Base-by-base conservation (phyloP, 2,797 vertebrate genomes). In the Brotula barbata region DNA sequence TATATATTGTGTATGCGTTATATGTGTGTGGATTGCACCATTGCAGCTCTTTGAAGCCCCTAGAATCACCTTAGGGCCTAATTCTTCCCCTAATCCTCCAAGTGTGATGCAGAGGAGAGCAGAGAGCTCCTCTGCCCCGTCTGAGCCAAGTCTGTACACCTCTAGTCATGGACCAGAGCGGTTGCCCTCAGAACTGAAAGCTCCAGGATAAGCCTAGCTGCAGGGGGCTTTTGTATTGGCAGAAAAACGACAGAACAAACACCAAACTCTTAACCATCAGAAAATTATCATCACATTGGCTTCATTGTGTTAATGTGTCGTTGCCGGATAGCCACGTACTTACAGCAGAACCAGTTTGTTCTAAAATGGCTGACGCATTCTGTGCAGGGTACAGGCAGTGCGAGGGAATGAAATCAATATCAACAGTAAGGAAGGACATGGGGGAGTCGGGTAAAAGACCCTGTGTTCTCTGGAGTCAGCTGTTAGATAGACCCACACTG, bases 1-100 rank as follows among this genome's bases (percentile, higher is more conserved):
- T 74, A 75, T 67, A 44, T 22, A 14, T 31, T 65, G 47, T 53
- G 73, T 81, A 64, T 68, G 53, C 84, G 65, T 59, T 41, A 68
- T 75, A 79, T 78, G 71, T 52, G 73, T 47, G 51, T 66, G 33
- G 51, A 39, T 87, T 51, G 78, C 77, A 68, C 78, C 65, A 65
- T 64, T 1, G 42, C 59, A 60, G 71, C 41, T 2, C 81, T 88
- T 87, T 87, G 75, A 87, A 86, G 78, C 68, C 74, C 50, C 53
- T 87, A 78, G 87, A 77, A n/a, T n/a, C n/a, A n/a, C n/a, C n/a
- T n/a, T n/a, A n/a, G n/a, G 58, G 73, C 67, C 71, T 89, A 89
- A 91, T 86, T 89, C 87, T 73, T 60, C 63, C 60, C 62, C 68
- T 88, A 89, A 90, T 88, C 89, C 83, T 34, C 56, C 58, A 42